These are phyloP conservation scores for Lota lota DNA, from an alignment of 2,113 vertebrate species.

Conservation along the genomic window DNA sequence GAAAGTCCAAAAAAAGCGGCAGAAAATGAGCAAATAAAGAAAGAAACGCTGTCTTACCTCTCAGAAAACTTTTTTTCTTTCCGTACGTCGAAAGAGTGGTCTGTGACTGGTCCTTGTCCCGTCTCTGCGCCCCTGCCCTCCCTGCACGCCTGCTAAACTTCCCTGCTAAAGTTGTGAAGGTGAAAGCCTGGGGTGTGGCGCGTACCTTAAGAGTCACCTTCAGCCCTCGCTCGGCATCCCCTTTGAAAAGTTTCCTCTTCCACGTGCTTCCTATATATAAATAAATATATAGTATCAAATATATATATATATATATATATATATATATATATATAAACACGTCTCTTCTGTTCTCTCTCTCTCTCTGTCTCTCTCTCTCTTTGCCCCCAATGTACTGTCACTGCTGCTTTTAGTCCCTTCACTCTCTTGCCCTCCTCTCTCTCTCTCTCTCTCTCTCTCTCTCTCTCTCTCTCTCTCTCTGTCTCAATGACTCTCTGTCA, in stretches of 20 bases:
- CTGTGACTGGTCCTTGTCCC: too few relatives aligned
- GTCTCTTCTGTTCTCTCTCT: constrained; percentile 7
- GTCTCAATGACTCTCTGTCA: neutral
- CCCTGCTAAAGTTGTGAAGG: too few relatives aligned
- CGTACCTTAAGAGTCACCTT: neutral
- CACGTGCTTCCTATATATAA: neutral
- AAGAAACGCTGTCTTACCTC: too few relatives aligned
- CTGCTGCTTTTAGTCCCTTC: constrained; percentile 15
- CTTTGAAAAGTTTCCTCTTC: constrained; percentile 50
- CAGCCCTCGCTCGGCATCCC: constrained; percentile 11
- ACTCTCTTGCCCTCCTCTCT: constrained; percentile 10
- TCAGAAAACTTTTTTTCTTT: too few relatives aligned
- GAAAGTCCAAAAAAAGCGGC: too few relatives aligned
- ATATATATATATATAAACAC: too few relatives aligned
- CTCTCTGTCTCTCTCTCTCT: constrained; percentile 11
- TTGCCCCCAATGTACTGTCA: constrained; percentile 26
- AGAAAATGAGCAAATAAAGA: too few relatives aligned
- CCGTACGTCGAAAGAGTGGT: too few relatives aligned
- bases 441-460: neutral
- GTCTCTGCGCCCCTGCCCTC: too few relatives aligned
- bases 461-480: neutral
- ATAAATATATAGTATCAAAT: too few relatives aligned
- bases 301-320: too few relatives aligned
- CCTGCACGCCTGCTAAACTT: too few relatives aligned
- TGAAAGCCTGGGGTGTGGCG: neutral